phyloP scores from a whole-genome alignment of 2,888 invertebrate species.

The Drosophila demipolita region DNA sequence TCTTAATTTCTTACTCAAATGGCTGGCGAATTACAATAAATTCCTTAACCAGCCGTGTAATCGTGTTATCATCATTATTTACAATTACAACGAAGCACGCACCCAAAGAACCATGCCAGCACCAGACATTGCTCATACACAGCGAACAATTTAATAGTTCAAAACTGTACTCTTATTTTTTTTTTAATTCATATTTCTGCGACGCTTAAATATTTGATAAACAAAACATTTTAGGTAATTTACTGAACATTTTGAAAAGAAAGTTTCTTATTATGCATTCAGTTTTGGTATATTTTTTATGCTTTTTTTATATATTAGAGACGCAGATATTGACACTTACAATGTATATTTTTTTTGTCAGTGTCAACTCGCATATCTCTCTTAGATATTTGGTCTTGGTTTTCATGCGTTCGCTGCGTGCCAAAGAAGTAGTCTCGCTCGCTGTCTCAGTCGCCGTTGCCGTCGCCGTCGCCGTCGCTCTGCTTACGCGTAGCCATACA shows the following conservation, averaged over 20 bases:
- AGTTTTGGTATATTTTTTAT: not conserved
- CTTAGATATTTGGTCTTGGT: slow-evolving; percentile 59
- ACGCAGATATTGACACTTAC: not conserved
- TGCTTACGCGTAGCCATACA: slow-evolving; percentile 45
- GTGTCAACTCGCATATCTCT: slow-evolving; percentile 57
- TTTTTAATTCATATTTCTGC: not conserved
- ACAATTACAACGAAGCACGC: slow-evolving; percentile 62
- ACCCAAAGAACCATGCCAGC: slow-evolving; percentile 6
- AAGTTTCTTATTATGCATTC: not conserved
- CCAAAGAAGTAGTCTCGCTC: slow-evolving; percentile 35
- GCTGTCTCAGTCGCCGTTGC: slow-evolving; percentile 21
- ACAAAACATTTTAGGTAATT: not conserved
- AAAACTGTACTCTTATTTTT: too few relatives aligned
- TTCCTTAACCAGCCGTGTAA: slow-evolving; percentile 70
- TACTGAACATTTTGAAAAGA: not conserved
- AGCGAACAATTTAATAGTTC: slow-evolving; percentile 14
- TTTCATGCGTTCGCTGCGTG: slow-evolving; percentile 61
- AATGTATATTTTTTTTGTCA: slow-evolving; percentile 21
- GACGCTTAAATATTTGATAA: not conserved
- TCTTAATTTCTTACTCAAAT: slow-evolving; percentile 66
- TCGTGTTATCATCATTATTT: slow-evolving; percentile 75
- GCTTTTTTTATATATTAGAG: not conserved
- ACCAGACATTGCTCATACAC: slow-evolving; percentile 32
- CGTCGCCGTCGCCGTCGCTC: slow-evolving; percentile 22
- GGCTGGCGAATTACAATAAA: slow-evolving; percentile 70